Conservation (phyloP, 2,888 invertebrate species). For the Mermis nigrescens region DNA sequence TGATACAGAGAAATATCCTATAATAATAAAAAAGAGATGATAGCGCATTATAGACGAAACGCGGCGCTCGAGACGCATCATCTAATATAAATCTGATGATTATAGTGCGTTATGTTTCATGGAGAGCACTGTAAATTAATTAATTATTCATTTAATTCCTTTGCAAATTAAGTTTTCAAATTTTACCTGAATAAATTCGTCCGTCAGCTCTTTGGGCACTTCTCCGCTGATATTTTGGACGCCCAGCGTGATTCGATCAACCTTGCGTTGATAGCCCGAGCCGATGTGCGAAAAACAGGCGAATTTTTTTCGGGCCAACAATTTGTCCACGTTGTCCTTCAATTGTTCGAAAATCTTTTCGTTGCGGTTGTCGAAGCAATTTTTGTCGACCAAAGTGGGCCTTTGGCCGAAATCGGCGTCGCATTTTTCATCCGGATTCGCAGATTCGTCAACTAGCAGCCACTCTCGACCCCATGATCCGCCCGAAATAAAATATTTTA, state of each 20-base stretch:
- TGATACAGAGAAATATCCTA: no score
- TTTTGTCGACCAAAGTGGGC: no score
- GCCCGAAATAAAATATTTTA: slow-evolving; percentile 24
- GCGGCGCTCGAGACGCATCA: no score
- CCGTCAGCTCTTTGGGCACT: slow-evolving; percentile 22
- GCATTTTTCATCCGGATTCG: neutral
- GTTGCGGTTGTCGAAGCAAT: neutral
- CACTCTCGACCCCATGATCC: slow-evolving; percentile 32
- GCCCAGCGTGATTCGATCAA: slow-evolving; percentile 29
- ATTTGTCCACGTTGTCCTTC: slow-evolving; percentile 1
- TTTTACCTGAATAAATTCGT: neutral
- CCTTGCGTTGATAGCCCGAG: slow-evolving; percentile 29
- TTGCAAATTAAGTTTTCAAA: neutral
- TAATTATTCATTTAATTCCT: no score
- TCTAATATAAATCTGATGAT: no score
- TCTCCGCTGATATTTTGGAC: slow-evolving; percentile 29
- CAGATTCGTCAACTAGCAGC: slow-evolving; percentile 20
- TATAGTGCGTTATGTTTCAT: no score
- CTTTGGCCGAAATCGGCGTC: no score
- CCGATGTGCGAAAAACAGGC: slow-evolving; percentile 28
- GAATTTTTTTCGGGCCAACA: slow-evolving; percentile 21
- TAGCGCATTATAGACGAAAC: no score
- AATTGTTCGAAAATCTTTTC: neutral
- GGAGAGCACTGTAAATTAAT: no score
- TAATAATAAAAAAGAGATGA: no score